Evolutionary conservation across 2,888 invertebrate genomes (phyloP).

Genomic region (Graphium colonna): DNA sequence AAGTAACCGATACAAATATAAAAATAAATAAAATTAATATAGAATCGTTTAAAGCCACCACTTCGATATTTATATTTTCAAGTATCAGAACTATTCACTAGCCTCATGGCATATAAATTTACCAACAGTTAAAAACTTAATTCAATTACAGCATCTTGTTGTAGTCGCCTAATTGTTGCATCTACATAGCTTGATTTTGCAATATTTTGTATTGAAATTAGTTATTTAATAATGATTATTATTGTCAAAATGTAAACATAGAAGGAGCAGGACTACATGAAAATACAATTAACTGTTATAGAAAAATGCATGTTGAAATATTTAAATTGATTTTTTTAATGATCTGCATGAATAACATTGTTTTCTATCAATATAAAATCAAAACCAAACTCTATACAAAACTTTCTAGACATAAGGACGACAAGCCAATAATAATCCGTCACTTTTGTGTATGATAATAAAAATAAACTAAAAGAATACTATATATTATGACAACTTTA

Average conservation of each 20-base stretch:
- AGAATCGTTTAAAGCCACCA: background rate
- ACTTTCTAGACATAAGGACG: too few relatives aligned
- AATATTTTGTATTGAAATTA: background rate
- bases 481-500: constrained; percentile 5
- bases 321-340: too few relatives aligned
- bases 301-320: too few relatives aligned
- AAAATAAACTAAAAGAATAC: constrained; percentile 10
- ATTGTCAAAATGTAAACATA: constrained; percentile 16
- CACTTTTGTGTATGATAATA: background rate
- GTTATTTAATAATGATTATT: constrained; percentile 12
- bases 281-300: background rate
- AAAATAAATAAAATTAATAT: background rate
- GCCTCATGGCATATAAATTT: background rate
- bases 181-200: background rate
- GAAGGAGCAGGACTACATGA: background rate
- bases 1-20: constrained; percentile 10
- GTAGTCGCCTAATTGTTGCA: background rate
- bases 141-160: too few relatives aligned
- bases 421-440: too few relatives aligned
- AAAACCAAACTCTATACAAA: too few relatives aligned
- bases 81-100: background rate
- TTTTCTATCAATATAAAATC: too few relatives aligned
- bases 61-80: too few relatives aligned
- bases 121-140: too few relatives aligned
- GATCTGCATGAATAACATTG: too few relatives aligned